Conservation (phyloP, 2,797 vertebrate species). For the Botia kubotai region DNA sequence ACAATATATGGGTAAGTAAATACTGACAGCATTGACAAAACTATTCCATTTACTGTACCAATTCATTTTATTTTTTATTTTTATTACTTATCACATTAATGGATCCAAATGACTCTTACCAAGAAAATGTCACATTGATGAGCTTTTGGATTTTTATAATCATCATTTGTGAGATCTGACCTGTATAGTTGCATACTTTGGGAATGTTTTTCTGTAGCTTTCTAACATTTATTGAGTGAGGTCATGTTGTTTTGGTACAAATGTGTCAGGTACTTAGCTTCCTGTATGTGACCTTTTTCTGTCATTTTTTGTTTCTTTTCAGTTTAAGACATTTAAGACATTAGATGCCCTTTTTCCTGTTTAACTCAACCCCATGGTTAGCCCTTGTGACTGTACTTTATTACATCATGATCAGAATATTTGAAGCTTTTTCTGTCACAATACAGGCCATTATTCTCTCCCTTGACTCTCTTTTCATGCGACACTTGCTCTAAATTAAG, state of each 20-base stretch:
- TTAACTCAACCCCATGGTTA: not conserved
- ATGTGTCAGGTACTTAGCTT: constrained; percentile 9
- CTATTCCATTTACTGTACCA: too few species aligned
- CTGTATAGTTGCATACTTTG: not conserved
- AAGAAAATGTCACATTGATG: too few species aligned
- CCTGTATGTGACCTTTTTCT: not conserved
- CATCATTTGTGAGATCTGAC: not conserved
- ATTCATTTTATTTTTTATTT: too few species aligned
- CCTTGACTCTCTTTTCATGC: not conserved
- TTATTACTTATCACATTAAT: not conserved
- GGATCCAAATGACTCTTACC: not conserved
- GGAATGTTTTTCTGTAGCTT: not conserved
- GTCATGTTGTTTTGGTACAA: not conserved
- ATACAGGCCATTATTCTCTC: constrained; percentile 34
- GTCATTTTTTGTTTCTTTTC: constrained; percentile 4
- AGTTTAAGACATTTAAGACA: not conserved
- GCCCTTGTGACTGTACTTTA: constrained; percentile 15
- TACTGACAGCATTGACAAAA: too few species aligned
- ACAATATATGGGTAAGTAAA: too few species aligned
- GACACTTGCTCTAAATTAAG: constrained; percentile 46
- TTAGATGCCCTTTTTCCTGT: not conserved
- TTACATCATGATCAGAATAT: constrained; percentile 25
- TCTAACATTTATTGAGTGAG: constrained; percentile 7
- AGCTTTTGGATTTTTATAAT: not conserved
- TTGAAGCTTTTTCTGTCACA: constrained; percentile 25